phyloP scores from a whole-genome alignment of 2,113 vertebrate genomes.

The Aramus guarauna region DNA sequence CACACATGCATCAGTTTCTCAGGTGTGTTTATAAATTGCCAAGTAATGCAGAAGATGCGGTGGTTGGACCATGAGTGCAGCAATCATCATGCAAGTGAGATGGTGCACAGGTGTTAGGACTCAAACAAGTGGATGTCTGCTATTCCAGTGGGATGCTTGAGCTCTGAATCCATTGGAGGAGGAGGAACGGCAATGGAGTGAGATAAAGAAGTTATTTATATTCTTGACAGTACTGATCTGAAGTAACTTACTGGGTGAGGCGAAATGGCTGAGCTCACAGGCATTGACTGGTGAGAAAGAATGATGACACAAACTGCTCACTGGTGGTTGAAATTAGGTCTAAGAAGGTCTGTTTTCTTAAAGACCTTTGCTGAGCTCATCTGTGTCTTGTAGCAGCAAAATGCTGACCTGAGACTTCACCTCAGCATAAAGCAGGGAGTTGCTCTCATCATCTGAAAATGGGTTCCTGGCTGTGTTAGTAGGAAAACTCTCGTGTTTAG shows the following conservation, averaged over 20 bases:
- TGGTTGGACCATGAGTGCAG: background rate
- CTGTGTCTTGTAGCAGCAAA: background rate
- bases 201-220: constrained; percentile 3
- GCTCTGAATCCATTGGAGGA: background rate
- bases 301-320: background rate
- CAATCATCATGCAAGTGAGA: background rate
- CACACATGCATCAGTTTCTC: background rate
- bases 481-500: background rate
- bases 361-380: constrained; percentile 39
- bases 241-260: background rate
- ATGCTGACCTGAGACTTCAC: background rate
- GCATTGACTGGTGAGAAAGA: background rate
- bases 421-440: background rate
- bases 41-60: background rate
- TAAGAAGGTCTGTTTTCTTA: background rate
- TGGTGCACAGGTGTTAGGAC: background rate
- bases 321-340: background rate
- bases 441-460: background rate
- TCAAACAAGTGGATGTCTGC: background rate
- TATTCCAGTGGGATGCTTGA: background rate
- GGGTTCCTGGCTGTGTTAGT: background rate
- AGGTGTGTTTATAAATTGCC: background rate
- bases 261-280: constrained; percentile 21
- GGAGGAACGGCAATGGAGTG: background rate
- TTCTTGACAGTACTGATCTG: background rate